A percentile compares a stretch with the other conserved stretches of the same genome.
These are phyloP conservation scores for Mus pahari DNA, from an alignment of 2,113 vertebrate species.

Conservation along the genomic window DNA sequence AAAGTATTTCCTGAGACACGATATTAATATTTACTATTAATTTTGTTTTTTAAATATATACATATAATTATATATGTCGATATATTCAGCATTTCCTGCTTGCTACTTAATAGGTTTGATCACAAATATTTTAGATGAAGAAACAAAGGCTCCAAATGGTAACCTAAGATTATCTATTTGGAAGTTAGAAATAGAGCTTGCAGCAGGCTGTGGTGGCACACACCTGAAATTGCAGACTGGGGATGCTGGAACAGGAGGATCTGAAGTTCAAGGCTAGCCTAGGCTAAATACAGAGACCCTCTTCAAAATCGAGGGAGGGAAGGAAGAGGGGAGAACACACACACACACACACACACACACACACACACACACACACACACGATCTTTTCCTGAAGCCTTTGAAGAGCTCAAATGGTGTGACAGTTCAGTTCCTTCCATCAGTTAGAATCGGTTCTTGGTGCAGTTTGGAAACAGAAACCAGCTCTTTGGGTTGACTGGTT, in stretches of 20 bases:
- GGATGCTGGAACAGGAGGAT: not conserved
- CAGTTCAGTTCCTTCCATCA: conserved; percentile 51
- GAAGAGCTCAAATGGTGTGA: conserved; percentile 20
- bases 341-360: not conserved
- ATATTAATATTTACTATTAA: conserved; percentile 7
- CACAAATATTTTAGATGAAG: conserved; percentile 27
- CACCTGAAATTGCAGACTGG: not conserved
- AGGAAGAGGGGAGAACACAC: too few species aligned
- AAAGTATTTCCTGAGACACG: conserved; percentile 41
- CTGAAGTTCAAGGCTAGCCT: not conserved
- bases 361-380: not conserved
- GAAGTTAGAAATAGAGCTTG: conserved; percentile 28
- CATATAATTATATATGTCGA: not conserved
- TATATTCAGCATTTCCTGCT: not conserved
- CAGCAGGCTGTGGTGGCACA: not conserved
- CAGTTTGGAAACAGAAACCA: conserved; percentile 51
- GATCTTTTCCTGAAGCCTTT: conserved; percentile 1
- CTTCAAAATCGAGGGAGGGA: not conserved
- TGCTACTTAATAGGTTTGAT: not conserved
- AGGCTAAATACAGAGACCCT: not conserved
- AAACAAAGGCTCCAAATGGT: not conserved
- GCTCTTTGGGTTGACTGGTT: not conserved
- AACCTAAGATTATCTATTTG: not conserved
- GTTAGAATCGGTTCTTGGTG: conserved; percentile 70
- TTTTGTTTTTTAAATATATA: not conserved